Evolutionary conservation across 2,888 invertebrate genomes (phyloP).

Genomic region (Epirrhoe alternata): DNA sequence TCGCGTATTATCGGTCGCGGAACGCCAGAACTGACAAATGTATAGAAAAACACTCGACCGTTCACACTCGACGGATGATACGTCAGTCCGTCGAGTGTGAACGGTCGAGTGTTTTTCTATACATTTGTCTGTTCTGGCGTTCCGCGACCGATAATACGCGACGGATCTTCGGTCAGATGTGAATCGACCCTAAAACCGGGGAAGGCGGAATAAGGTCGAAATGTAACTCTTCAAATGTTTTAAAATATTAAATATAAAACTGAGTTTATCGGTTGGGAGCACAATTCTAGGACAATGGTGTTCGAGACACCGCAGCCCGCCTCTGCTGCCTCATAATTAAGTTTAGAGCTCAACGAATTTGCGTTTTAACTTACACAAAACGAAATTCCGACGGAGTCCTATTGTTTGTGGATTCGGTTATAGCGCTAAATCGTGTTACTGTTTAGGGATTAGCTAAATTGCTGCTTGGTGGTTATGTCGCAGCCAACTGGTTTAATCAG

Average conservation of each 20-base stretch:
- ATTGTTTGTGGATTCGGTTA: constrained; percentile 63
- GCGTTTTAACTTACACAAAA: constrained; percentile 56
- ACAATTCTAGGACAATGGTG: neutral
- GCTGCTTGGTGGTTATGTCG: constrained; percentile 9
- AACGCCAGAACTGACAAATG: too few species aligned
- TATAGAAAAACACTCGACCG: too few species aligned
- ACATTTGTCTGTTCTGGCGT: too few species aligned
- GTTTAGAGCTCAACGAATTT: constrained; percentile 58
- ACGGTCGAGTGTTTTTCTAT: too few species aligned
- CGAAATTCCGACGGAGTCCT: constrained; percentile 51
- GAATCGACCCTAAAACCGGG: too few species aligned
- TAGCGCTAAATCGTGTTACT: constrained; percentile 58
- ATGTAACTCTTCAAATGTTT: neutral
- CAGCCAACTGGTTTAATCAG: too few species aligned
- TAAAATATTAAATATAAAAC: neutral
- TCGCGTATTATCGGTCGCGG: too few species aligned
- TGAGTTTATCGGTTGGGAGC: neutral
- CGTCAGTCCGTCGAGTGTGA: too few species aligned
- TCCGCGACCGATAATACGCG: too few species aligned
- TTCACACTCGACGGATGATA: too few species aligned
- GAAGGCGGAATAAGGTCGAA: too few species aligned
- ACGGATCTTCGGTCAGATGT: too few species aligned
- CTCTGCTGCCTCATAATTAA: constrained; percentile 52
- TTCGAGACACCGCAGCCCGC: neutral
- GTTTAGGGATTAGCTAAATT: constrained; percentile 37